Evolutionary conservation across 2,113 vertebrate species (phyloP).

Genomic region (Todiramphus saurophagus): DNA sequence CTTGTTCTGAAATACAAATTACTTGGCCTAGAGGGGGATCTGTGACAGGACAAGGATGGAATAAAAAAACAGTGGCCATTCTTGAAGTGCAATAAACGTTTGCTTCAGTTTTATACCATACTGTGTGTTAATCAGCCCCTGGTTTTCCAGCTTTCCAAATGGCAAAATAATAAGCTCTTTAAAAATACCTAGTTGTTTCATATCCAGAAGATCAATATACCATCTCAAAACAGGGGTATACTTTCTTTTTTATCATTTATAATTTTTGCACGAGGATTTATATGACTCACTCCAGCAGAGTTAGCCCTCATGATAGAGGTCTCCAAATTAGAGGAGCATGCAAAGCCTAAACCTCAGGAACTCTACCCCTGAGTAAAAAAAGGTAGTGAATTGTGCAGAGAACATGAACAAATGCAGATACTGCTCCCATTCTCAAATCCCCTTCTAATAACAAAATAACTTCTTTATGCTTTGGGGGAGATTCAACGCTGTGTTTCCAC

Average conservation of each 20-base stretch:
- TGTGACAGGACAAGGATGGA: background rate
- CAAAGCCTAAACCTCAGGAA: background rate
- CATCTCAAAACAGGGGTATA: background rate
- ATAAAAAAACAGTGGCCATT: background rate
- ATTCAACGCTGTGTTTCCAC: background rate
- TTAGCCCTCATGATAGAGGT: background rate
- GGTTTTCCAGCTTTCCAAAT: background rate
- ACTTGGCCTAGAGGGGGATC: background rate
- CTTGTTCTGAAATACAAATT: conserved; percentile 16
- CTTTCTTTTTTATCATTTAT: background rate
- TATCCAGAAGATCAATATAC: background rate
- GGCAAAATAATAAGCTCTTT: background rate
- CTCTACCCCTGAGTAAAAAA: background rate
- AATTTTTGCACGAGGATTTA: background rate
- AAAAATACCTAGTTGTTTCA: background rate
- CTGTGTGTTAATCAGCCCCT: background rate
- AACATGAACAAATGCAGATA: background rate
- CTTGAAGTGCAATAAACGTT: background rate
- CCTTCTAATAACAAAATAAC: background rate
- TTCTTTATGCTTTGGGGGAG: background rate
- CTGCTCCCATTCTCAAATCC: background rate
- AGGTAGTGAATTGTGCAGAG: background rate
- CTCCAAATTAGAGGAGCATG: background rate
- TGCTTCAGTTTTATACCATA: background rate
- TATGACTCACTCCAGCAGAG: background rate